Evolutionary conservation across 1,140 invertebrate species (phyloP).

Genomic region (Drosophila arizonae): DNA sequence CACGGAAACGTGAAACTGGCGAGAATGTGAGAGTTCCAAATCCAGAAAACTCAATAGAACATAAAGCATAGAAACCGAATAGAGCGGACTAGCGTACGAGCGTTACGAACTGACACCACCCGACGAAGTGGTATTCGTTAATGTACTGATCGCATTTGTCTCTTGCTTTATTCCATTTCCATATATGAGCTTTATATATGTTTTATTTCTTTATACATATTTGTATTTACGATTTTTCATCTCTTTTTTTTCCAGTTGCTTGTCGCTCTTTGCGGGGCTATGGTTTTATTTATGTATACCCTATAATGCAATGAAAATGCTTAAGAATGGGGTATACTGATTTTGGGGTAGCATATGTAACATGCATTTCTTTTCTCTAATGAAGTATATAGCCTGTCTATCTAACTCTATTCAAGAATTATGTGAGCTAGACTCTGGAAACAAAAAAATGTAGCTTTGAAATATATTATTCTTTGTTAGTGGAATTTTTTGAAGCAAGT

Average conservation of each 20-base stretch:
- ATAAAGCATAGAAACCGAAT: background rate
- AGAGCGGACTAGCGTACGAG: background rate
- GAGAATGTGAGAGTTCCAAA: too few relatives aligned
- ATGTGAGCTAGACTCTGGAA: background rate
- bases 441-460: too few relatives aligned
- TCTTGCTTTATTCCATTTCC: constrained; percentile 16
- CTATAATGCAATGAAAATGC: background rate
- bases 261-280: background rate
- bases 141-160: constrained; percentile 18
- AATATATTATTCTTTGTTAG: too few relatives aligned
- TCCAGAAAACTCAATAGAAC: background rate
- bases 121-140: constrained; percentile 16
- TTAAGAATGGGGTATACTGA: background rate
- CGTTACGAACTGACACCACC: constrained; percentile 11
- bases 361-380: too few relatives aligned
- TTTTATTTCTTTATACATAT: constrained; percentile 17
- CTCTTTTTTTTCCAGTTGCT: background rate
- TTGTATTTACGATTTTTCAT: constrained; percentile 16
- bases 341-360: too few relatives aligned
- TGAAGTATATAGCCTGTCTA: background rate
- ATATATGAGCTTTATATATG: background rate
- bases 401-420: background rate
- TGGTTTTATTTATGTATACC: background rate
- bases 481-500: too few relatives aligned
- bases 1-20: too few relatives aligned